Evolutionary conservation across 1,140 invertebrate species (phyloP).

Genomic region (Kradibia gibbosae): DNA sequence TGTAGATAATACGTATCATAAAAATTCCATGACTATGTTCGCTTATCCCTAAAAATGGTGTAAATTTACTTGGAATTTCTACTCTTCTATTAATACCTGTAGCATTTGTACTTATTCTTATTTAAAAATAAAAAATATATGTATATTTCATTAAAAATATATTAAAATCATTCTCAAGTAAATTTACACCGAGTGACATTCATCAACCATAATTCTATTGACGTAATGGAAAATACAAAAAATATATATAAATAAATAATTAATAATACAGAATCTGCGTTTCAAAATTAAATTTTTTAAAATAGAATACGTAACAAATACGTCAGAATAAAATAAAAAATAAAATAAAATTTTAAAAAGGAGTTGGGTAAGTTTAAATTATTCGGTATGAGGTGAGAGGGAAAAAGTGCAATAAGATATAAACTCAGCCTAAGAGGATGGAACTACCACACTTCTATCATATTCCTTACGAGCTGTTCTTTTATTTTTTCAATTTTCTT

Average conservation of each 20-base stretch:
- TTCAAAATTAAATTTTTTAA: background rate
- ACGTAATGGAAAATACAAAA: background rate
- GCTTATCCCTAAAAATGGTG: background rate
- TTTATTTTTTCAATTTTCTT: slow-evolving; percentile 33
- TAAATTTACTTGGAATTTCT: background rate
- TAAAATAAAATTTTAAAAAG: no score
- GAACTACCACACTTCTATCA: slow-evolving; percentile 35
- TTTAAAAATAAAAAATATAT: background rate
- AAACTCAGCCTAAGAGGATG: background rate
- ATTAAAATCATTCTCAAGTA: no score
- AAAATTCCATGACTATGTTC: background rate
- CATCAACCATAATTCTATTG: no score
- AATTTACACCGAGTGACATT: no score
- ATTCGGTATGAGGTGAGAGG: background rate
- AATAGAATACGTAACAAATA: background rate
- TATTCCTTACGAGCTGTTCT: slow-evolving; percentile 22
- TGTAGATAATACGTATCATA: background rate
- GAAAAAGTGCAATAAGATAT: background rate
- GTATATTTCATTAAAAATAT: no score
- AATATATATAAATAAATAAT: background rate
- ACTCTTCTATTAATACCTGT: background rate
- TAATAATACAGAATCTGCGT: background rate
- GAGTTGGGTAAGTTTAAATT: no score
- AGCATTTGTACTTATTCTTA: background rate
- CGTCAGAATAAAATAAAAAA: background rate